Conservation (phyloP, 1,140 invertebrate genomes). For the Tetragonula clypearis region DNA sequence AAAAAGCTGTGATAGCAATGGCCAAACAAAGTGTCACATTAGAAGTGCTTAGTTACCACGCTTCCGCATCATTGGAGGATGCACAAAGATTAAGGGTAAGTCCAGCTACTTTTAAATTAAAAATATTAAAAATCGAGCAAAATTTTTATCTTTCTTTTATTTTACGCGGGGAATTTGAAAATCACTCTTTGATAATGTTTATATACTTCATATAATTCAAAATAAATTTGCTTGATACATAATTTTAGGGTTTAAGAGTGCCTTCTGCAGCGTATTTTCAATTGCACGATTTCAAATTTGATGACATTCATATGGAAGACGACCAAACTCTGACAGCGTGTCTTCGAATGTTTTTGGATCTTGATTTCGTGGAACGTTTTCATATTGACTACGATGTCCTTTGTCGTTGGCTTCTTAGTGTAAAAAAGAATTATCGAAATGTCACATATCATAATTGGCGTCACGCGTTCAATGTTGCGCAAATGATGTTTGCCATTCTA, state of each 20-base stretch:
- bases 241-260: slow-evolving; percentile 85
- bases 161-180: background rate
- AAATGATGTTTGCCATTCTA: slow-evolving; percentile 97
- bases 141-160: background rate
- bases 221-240: background rate
- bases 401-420: slow-evolving; percentile 95
- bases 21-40: slow-evolving; percentile 97
- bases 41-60: slow-evolving; percentile 98
- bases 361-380: slow-evolving; percentile 94
- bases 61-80: slow-evolving; percentile 94
- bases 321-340: slow-evolving; percentile 93
- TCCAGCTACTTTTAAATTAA: slow-evolving; percentile 34
- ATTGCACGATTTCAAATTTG: slow-evolving; percentile 93
- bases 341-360: slow-evolving; percentile 94
- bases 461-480: slow-evolving; percentile 97
- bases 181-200: background rate
- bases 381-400: slow-evolving; percentile 95
- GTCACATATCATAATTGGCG: slow-evolving; percentile 99
- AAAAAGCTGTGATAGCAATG: slow-evolving; percentile 95
- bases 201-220: background rate
- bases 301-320: slow-evolving; percentile 92
- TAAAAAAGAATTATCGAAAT: slow-evolving; percentile 98
- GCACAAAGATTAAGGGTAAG: slow-evolving; percentile 91
- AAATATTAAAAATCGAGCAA: background rate
- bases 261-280: slow-evolving; percentile 92